These are phyloP conservation scores for Allobates femoralis DNA, from an alignment of 2,797 vertebrate species.

Conservation along the genomic window DNA sequence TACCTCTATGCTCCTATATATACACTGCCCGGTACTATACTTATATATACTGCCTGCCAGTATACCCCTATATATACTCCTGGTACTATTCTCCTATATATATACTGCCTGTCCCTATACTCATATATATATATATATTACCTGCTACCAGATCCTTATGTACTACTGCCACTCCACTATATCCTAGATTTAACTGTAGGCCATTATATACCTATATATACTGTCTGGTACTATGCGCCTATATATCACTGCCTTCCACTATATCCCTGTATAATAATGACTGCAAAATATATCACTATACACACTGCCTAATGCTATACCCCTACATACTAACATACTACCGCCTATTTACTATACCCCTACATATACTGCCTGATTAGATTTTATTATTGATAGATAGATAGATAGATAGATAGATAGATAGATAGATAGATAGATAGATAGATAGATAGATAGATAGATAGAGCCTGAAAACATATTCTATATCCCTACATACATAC, in stretches of 20 bases:
- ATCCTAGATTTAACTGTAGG: neutral
- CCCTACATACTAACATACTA: too few relatives aligned
- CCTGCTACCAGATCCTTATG: neutral
- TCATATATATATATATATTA: too few relatives aligned
- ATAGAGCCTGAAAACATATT: too few relatives aligned
- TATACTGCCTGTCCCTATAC: neutral
- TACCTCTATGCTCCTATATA: neutral
- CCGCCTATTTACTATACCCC: neutral
- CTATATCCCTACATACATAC: neutral
- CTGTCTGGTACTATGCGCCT: neutral
- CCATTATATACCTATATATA: too few relatives aligned
- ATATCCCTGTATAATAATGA: neutral
- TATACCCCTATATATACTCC: neutral
- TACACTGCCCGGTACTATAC: neutral
- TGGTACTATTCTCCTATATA: neutral
- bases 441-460: too few relatives aligned
- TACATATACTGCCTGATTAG: neutral
- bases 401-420: too few relatives aligned
- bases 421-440: too few relatives aligned
- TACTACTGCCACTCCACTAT: neutral
- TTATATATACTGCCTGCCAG: neutral
- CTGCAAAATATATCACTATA: neutral
- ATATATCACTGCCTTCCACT: neutral
- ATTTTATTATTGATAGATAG: too few relatives aligned
- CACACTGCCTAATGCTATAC: neutral